Evolutionary conservation across 2,797 vertebrate genomes (phyloP).

Genomic region (Periparus ater): DNA sequence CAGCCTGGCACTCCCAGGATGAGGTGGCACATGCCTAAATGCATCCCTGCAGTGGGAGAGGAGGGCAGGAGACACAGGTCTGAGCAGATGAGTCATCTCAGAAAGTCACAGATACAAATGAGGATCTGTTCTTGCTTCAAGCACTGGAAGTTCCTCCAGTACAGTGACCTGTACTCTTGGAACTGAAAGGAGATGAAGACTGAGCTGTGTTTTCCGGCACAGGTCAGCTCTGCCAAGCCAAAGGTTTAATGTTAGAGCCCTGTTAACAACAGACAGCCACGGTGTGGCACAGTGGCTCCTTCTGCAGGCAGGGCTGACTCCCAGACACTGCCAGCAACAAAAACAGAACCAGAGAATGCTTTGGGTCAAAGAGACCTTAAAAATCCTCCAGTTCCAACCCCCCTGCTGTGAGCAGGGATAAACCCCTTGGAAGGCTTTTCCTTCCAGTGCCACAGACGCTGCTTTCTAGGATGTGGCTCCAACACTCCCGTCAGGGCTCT

Average conservation of each 20-base stretch:
- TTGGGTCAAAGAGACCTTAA: neutral
- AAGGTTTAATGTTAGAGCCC: neutral
- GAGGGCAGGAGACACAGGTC: slow-evolving; percentile 19
- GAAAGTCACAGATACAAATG: neutral
- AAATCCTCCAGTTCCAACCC: neutral
- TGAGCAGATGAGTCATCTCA: neutral
- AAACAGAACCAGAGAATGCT: neutral
- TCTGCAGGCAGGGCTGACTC: neutral
- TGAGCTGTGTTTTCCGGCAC: neutral
- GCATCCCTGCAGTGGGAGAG: neutral
- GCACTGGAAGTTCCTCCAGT: neutral
- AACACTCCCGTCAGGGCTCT: neutral
- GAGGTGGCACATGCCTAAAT: slow-evolving; percentile 22
- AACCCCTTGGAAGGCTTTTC: neutral
- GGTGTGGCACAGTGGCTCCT: neutral
- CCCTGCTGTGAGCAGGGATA: neutral
- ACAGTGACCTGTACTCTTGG: neutral
- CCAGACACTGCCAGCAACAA: neutral
- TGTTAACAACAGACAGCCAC: neutral
- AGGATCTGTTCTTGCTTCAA: slow-evolving; percentile 13
- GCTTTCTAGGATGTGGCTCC: neutral
- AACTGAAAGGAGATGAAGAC: neutral
- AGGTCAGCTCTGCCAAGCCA: neutral
- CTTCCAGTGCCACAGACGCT: neutral
- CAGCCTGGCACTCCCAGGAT: neutral